Evolutionary conservation across 2,888 invertebrate species (phyloP).

Genomic region (Coremacera marginata): DNA sequence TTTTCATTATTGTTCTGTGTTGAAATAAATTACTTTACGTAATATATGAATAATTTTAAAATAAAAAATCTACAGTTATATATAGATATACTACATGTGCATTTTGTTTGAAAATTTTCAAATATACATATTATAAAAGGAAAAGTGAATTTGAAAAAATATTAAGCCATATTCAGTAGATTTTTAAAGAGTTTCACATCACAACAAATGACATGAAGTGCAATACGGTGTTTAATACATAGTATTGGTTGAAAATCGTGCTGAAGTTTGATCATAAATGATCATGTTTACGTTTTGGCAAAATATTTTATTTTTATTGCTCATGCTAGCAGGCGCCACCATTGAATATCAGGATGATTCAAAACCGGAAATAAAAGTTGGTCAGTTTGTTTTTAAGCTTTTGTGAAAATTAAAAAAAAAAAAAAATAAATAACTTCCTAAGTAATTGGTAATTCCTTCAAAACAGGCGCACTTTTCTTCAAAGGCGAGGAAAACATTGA

Average conservation of each 20-base stretch:
- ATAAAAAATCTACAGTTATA: not conserved
- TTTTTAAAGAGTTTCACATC: no score
- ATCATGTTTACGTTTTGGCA: slow-evolving; percentile 40
- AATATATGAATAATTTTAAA: not conserved
- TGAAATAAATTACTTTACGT: slow-evolving; percentile 22
- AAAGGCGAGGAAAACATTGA: slow-evolving; percentile 72
- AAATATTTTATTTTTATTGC: slow-evolving; percentile 3
- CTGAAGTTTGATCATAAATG: not conserved
- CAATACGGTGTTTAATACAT: no score
- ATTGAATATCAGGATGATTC: slow-evolving; percentile 47
- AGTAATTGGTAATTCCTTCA: no score
- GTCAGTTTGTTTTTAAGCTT: no score
- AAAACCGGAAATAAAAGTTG: slow-evolving; percentile 57
- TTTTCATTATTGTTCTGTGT: not conserved
- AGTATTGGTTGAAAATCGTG: not conserved
- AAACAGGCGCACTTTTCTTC: slow-evolving; percentile 71
- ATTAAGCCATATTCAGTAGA: not conserved
- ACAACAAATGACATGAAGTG: no score
- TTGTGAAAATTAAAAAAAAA: no score
- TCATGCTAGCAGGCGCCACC: not conserved
- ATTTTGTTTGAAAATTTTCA: not conserved
- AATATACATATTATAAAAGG: not conserved
- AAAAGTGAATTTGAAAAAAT: not conserved
- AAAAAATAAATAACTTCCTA: no score
- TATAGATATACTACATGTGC: not conserved